phyloP scores from a whole-genome alignment of 2,113 vertebrate species.

The Sinocyclocheilus rhinocerous region DNA sequence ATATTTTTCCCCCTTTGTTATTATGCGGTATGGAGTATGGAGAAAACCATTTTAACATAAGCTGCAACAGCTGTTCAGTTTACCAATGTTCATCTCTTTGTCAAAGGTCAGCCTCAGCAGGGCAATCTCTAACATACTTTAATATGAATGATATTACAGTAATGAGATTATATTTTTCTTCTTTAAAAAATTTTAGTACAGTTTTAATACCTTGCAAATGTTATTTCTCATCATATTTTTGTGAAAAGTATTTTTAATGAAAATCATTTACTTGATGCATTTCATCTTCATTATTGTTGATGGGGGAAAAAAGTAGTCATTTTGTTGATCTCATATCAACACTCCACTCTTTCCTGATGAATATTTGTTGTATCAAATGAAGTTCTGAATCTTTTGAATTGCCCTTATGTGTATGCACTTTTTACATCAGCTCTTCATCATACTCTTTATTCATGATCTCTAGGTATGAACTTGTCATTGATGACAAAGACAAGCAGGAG shows the following conservation, averaged over 20 bases:
- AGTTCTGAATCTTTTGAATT: not conserved
- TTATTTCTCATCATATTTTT: not conserved
- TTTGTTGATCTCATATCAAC: not conserved
- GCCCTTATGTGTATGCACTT: not conserved
- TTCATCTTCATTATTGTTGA: not conserved
- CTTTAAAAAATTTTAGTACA: not conserved
- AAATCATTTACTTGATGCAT: not conserved
- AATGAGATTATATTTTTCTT: not conserved
- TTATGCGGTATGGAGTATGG: too few relatives aligned
- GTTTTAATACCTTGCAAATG: not conserved
- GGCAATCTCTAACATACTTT: too few relatives aligned
- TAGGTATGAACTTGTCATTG: slow-evolving; percentile 87
- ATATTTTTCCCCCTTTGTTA: too few relatives aligned
- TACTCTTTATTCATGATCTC: not conserved
- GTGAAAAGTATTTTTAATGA: not conserved
- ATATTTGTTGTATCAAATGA: not conserved
- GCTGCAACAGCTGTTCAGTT: too few relatives aligned
- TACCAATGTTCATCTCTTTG: too few relatives aligned
- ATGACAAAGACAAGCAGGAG: slow-evolving; percentile 84
- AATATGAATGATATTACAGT: too few relatives aligned
- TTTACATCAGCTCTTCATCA: not conserved
- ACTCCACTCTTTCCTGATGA: too few relatives aligned
- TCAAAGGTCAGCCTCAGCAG: too few relatives aligned
- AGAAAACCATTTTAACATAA: too few relatives aligned
- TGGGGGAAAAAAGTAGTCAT: not conserved